A percentile compares a stretch with the other conserved stretches of the same genome.
These are phyloP conservation scores for Aplochiton taeniatus DNA, from an alignment of 2,797 vertebrate species.

Conservation along the genomic window DNA sequence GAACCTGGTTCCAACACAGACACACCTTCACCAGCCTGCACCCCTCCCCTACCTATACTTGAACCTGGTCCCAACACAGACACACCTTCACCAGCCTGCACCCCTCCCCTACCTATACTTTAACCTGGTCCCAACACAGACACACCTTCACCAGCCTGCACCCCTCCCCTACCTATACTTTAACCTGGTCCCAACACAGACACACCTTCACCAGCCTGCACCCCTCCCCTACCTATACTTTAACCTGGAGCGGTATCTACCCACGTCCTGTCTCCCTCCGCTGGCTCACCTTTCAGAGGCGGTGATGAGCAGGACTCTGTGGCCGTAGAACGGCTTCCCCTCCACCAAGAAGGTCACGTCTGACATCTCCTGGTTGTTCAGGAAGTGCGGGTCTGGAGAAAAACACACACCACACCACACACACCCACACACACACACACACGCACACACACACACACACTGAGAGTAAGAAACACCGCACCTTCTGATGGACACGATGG, in stretches of 20 bases:
- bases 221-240: neutral
- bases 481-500: no score
- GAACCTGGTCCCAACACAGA: conserved; percentile 76
- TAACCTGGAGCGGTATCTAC: neutral
- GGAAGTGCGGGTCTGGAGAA: conserved; percentile 89
- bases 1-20: conserved; percentile 76
- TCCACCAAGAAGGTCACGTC: conserved; percentile 95
- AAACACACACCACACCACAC: neutral
- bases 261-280: neutral
- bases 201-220: no score
- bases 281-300: conserved; percentile 89
- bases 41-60: conserved; percentile 36
- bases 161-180: neutral
- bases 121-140: conserved; percentile 76
- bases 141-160: neutral
- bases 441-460: neutral
- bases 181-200: no score
- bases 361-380: conserved; percentile 98
- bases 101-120: conserved; percentile 62
- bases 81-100: neutral
- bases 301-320: conserved; percentile 94
- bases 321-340: conserved; percentile 92
- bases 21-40: neutral
- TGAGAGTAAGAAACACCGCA: no score
- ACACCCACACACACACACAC: no score